Base-by-base conservation (phyloP, 1,140 invertebrate genomes). In the Laodelphax striatellus region DNA sequence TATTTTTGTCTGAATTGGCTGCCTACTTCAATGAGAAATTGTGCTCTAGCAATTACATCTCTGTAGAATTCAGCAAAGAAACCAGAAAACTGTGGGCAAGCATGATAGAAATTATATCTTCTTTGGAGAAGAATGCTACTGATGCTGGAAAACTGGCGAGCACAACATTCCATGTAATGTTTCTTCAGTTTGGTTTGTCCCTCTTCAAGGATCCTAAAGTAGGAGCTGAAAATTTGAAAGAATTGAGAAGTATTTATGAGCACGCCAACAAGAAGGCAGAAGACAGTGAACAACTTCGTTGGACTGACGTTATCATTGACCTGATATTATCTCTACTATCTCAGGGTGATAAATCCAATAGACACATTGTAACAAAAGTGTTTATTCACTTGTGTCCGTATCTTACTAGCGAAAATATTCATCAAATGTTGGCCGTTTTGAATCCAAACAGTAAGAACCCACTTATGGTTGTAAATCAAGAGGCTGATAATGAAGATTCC, bases 241-340 rank as follows among this genome's bases (percentile, higher is more conserved):
- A 89, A 70, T 69, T 88, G 17, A 77, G 84, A 64, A 79, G 76
- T 86, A 65, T 85, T 13, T 38, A 81, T 66, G 76, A 85, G 55
- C 16, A 50, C 46, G 16, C 46, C n/a, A 66, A 66, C 41, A 62
- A 64, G 14, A 62, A 71, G 17, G 68, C 73, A 38, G 74, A 78
- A 43, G 84, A 88, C 10, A 38, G 11, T 13, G 34, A 38, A 9
- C 34, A 38, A 69, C 84, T 83, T 14, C 73, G 82, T 63, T 91
- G 88, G 88, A 79, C 86, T 57, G 85, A 90, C 75, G 87, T 91
- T 1, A 77, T 90, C 46, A 78, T 86, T 13, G 88, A 91, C 76
- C 74, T 91, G 17, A 74, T 91, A 38, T 68, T 90, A 17, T 87
- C 84, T 34, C 76, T 88, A 31, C 71, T 88, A 10, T 88, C 86